Conservation (phyloP, 1,140 invertebrate species). For the Drosophila setifemur region DNA sequence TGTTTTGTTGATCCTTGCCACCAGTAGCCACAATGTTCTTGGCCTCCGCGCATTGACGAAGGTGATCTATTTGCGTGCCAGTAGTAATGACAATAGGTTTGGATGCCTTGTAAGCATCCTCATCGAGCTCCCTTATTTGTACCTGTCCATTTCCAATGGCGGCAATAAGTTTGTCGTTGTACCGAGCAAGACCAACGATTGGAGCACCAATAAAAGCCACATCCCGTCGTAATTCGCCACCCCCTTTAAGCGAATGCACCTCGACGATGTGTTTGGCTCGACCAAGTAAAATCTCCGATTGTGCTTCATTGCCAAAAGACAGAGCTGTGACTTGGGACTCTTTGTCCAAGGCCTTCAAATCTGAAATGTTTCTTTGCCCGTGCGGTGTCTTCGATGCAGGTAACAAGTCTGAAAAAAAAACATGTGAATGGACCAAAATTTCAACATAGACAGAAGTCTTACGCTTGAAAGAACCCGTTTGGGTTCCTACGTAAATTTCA, state of each 20-base stretch:
- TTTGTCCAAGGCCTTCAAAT: conserved; percentile 83
- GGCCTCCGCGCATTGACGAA: conserved; percentile 82
- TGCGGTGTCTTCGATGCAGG: conserved; percentile 61
- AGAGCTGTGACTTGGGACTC: conserved; percentile 86
- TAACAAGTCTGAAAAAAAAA: conserved; percentile 46
- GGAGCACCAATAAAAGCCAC: conserved; percentile 53
- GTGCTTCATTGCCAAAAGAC: conserved; percentile 87
- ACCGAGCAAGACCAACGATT: conserved; percentile 72
- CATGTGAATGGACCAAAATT: background rate
- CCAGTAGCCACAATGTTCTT: conserved; percentile 79
- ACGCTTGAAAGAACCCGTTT: conserved; percentile 82
- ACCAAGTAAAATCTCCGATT: conserved; percentile 88
- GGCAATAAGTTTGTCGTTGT: conserved; percentile 66
- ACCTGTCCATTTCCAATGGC: conserved; percentile 73
- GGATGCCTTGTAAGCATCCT: background rate
- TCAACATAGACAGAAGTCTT: conserved; percentile 1
- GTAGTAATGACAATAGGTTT: conserved; percentile 34
- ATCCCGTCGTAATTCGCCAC: too few relatives aligned
- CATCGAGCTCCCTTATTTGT: conserved; percentile 39
- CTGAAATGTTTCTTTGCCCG: conserved; percentile 82
- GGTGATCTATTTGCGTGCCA: conserved; percentile 72
- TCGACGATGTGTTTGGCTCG: conserved; percentile 60
- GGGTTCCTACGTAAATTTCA: conserved; percentile 79
- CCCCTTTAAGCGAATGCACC: conserved; percentile 54
- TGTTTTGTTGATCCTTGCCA: conserved; percentile 84